Conservation (phyloP, 2,888 invertebrate genomes). For the Drosophila colorata region DNA sequence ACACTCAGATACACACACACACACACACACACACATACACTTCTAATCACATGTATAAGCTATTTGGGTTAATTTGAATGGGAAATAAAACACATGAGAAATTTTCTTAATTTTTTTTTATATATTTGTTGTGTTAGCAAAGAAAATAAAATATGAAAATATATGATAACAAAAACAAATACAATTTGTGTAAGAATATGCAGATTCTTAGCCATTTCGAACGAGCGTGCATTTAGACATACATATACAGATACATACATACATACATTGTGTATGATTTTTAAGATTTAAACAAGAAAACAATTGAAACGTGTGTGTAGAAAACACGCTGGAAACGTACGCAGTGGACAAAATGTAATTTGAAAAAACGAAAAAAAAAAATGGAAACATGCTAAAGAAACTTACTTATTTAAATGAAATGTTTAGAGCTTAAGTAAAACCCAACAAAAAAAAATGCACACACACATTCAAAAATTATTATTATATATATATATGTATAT, state of each 20-base stretch:
- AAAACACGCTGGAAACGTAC: conserved; percentile 21
- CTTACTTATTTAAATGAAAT: conserved; percentile 57
- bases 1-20: conserved; percentile 23
- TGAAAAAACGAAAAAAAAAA: conserved; percentile 12
- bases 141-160: conserved; percentile 9
- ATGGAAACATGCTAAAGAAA: conserved; percentile 37
- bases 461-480: conserved; percentile 48
- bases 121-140: conserved; percentile 64
- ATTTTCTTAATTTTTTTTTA: conserved; percentile 43
- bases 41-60: conserved; percentile 48
- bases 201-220: conserved; percentile 79
- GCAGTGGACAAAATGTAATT: conserved; percentile 38
- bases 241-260: conserved; percentile 32
- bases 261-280: conserved; percentile 27
- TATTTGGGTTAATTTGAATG: conserved; percentile 58
- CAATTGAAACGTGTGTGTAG: conserved; percentile 2
- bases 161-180: conserved; percentile 18
- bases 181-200: conserved; percentile 40
- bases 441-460: conserved; percentile 55
- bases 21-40: conserved; percentile 39
- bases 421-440: conserved; percentile 61
- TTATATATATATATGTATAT: conserved; percentile 21
- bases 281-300: conserved; percentile 22
- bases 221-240: conserved; percentile 76
- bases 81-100: conserved; percentile 28